phyloP scores from a whole-genome alignment of 2,113 vertebrate genomes.

The Prinia subflava region DNA sequence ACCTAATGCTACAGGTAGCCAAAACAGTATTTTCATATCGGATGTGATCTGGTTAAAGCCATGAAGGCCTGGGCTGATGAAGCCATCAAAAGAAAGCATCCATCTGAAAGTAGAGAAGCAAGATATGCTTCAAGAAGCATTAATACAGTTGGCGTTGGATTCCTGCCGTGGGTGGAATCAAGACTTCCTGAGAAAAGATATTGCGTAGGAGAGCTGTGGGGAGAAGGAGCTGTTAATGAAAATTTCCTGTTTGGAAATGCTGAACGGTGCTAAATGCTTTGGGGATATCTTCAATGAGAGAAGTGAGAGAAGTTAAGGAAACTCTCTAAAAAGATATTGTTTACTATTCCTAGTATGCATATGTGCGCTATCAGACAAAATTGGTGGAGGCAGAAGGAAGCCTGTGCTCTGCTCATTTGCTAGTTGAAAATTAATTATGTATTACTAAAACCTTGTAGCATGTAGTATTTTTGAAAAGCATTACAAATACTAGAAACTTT shows the following conservation, averaged over 20 bases:
- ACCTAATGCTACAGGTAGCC: background rate
- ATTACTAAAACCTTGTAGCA: background rate
- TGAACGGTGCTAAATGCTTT: background rate
- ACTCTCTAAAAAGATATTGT: background rate
- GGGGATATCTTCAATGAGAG: background rate
- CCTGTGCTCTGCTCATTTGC: background rate
- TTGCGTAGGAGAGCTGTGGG: rapidly evolving
- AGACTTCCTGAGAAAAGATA: background rate
- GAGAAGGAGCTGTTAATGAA: background rate
- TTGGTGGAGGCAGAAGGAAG: background rate
- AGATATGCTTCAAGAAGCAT: background rate
- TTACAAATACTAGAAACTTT: background rate
- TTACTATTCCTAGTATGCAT: background rate
- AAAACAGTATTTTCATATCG: background rate
- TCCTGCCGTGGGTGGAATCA: background rate
- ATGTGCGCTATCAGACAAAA: background rate
- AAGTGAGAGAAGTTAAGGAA: background rate
- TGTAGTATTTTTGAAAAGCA: background rate
- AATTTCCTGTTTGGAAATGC: background rate
- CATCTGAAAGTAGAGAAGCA: rapidly evolving
- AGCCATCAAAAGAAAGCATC: background rate
- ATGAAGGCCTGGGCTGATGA: rapidly evolving
- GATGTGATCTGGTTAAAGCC: background rate
- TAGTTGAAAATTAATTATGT: background rate
- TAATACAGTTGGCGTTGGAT: rapidly evolving